A percentile compares a stretch with the other conserved stretches of the same genome.
phyloP scores from a whole-genome alignment of 2,888 invertebrate species.

The Amiota mariae region DNA sequence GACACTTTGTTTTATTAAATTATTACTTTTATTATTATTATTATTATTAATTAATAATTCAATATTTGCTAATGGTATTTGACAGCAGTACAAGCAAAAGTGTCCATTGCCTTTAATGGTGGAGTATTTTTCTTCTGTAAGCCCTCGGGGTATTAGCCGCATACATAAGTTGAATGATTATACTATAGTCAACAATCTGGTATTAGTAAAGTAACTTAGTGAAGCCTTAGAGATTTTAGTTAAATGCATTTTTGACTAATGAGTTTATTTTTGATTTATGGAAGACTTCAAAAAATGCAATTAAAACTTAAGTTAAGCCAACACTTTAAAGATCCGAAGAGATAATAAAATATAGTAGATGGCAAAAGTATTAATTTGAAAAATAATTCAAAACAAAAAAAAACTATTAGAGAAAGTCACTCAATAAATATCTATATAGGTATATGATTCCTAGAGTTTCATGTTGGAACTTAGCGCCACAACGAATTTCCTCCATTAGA shows the following conservation, averaged over 20 bases:
- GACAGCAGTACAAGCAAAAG: slow-evolving; percentile 52
- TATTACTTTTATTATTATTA: slow-evolving; percentile 58
- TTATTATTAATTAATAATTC: slow-evolving; percentile 61
- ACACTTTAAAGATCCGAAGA: background rate
- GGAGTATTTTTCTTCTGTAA: slow-evolving; percentile 1
- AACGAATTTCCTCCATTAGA: too few relatives aligned
- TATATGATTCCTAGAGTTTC: too few relatives aligned
- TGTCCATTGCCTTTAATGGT: slow-evolving; percentile 48
- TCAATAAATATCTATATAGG: too few relatives aligned
- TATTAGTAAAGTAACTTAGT: background rate
- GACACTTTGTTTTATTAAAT: slow-evolving; percentile 37
- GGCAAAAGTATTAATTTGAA: too few relatives aligned
- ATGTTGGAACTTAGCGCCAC: too few relatives aligned
- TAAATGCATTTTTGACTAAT: slow-evolving; percentile 45
- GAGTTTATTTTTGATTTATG: slow-evolving; percentile 49
- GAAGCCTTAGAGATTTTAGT: slow-evolving; percentile 17
- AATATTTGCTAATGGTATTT: slow-evolving; percentile 36
- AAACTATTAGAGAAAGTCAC: too few relatives aligned
- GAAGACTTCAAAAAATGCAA: background rate
- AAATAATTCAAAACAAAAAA: too few relatives aligned
- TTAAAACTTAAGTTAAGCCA: background rate
- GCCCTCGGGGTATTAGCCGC: slow-evolving; percentile 36
- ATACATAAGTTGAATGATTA: background rate
- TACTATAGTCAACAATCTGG: background rate
- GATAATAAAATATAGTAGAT: too few relatives aligned